Evolutionary conservation across 2,888 invertebrate genomes (phyloP).

Genomic region (Pachymerium ferrugineum): DNA sequence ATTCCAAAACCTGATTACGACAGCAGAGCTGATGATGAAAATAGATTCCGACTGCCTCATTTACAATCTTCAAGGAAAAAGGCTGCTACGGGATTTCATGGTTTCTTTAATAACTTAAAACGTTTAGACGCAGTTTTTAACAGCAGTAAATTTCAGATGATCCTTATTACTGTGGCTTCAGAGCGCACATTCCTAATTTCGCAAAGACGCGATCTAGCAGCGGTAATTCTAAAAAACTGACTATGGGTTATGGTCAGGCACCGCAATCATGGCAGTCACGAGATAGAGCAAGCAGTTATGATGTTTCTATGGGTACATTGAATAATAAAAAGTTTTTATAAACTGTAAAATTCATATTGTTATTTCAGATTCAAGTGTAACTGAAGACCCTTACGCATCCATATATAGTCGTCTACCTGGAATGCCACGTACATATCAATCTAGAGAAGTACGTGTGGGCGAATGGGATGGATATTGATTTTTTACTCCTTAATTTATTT

Average conservation of each 20-base stretch:
- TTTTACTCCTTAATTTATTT: not conserved
- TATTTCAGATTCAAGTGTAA: not conserved
- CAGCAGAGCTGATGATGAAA: constrained; percentile 76
- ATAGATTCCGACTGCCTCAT: constrained; percentile 72
- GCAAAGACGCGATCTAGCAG: constrained; percentile 53
- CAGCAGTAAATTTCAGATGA: constrained; percentile 60
- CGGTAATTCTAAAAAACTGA: not conserved
- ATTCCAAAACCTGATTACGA: constrained; percentile 93
- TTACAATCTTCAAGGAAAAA: constrained; percentile 36
- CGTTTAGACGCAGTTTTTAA: not conserved
- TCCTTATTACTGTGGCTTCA: constrained; percentile 87
- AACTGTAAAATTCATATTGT: no score
- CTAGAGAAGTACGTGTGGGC: constrained; percentile 21
- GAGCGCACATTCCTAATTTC: constrained; percentile 88
- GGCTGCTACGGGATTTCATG: constrained; percentile 26
- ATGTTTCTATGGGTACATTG: not conserved
- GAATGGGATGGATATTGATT: constrained; percentile 31
- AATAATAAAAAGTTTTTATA: no score
- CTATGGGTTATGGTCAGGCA: not conserved
- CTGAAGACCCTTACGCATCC: constrained; percentile 19
- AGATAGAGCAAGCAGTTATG: not conserved
- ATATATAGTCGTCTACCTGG: constrained; percentile 23
- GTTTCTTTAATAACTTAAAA: not conserved
- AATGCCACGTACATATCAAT: constrained; percentile 5
- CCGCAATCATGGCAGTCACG: not conserved